phyloP scores from a whole-genome alignment of 2,113 vertebrate species.

The Pagrus major region DNA sequence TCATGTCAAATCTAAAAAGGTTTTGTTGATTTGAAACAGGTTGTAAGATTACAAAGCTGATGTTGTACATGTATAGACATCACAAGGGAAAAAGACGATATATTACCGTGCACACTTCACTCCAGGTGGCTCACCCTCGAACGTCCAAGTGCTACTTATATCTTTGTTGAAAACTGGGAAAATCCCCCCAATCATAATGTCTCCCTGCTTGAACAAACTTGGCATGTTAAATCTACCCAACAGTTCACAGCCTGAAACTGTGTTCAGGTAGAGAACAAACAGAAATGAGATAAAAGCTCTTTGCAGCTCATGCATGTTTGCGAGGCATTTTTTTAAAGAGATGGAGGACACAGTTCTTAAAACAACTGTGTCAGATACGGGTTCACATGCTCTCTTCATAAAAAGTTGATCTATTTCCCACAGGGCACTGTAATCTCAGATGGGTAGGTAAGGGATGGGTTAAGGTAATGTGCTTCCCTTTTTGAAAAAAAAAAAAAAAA shows the following conservation, averaged over 20 bases:
- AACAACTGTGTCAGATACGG: slow-evolving; percentile 4
- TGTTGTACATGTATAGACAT: not conserved
- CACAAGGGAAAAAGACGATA: not conserved
- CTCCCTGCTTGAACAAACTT: slow-evolving; percentile 76
- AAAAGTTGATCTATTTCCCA: slow-evolving; percentile 29
- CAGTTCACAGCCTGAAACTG: slow-evolving; percentile 67
- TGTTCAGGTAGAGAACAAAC: slow-evolving; percentile 47
- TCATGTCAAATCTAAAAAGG: slow-evolving; percentile 80
- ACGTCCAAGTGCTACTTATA: slow-evolving; percentile 53
- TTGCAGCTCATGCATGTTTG: slow-evolving; percentile 57
- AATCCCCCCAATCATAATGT: slow-evolving; percentile 85
- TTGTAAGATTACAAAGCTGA: not conserved
- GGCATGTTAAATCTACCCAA: slow-evolving; percentile 71
- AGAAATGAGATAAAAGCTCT: slow-evolving; percentile 22
- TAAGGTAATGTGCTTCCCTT: no score
- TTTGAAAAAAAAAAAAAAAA: no score
- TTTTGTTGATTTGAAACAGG: not conserved
- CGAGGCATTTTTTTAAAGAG: slow-evolving; percentile 4
- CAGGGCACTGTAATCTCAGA: no score
- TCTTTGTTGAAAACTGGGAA: slow-evolving; percentile 85
- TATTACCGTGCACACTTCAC: slow-evolving; percentile 78
- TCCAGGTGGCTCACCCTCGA: slow-evolving; percentile 60
- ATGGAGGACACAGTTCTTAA: slow-evolving; percentile 40
- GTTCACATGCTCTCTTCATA: slow-evolving; percentile 12
- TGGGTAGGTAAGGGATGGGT: no score